A percentile compares a stretch with the other conserved stretches of the same genome.
These are phyloP conservation scores for Dasysyrphus albostriatus DNA, from an alignment of 2,888 invertebrate species.

Conservation along the genomic window DNA sequence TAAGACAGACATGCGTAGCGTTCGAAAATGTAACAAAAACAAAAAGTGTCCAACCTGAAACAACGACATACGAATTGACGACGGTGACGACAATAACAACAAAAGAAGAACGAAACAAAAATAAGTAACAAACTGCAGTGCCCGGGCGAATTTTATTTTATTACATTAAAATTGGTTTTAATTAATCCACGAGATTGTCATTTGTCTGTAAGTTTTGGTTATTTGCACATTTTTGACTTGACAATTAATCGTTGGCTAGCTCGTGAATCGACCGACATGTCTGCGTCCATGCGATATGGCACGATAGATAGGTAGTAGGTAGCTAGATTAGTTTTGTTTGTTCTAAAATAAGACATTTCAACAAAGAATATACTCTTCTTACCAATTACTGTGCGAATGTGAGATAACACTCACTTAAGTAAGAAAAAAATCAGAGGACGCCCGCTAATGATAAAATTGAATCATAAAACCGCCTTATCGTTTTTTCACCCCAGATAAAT, in stretches of 20 bases:
- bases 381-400: constrained; percentile 24
- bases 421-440: not conserved
- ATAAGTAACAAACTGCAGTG: constrained; percentile 52
- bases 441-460: constrained; percentile 19
- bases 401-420: constrained; percentile 12
- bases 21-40: constrained; percentile 32
- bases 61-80: constrained; percentile 1
- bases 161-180: constrained; percentile 61
- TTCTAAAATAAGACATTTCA: constrained; percentile 41
- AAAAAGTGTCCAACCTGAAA: constrained; percentile 36
- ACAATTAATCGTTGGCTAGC: constrained; percentile 23
- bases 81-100: constrained; percentile 10
- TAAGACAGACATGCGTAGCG: constrained; percentile 69
- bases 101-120: constrained; percentile 49
- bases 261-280: not conserved
- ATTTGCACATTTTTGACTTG: not conserved
- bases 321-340: not conserved
- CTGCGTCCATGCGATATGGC: not conserved
- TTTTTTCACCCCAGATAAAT: constrained; percentile 23
- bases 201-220: constrained; percentile 55
- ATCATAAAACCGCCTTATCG: constrained; percentile 34
- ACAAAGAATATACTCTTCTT: constrained; percentile 59
- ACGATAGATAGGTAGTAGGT: constrained; percentile 19
- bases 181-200: constrained; percentile 55
- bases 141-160: constrained; percentile 73